A percentile compares a stretch with the other conserved stretches of the same genome.
Conservation (phyloP, 2,113 vertebrate genomes). For the Hippoglossus stenolepis region DNA sequence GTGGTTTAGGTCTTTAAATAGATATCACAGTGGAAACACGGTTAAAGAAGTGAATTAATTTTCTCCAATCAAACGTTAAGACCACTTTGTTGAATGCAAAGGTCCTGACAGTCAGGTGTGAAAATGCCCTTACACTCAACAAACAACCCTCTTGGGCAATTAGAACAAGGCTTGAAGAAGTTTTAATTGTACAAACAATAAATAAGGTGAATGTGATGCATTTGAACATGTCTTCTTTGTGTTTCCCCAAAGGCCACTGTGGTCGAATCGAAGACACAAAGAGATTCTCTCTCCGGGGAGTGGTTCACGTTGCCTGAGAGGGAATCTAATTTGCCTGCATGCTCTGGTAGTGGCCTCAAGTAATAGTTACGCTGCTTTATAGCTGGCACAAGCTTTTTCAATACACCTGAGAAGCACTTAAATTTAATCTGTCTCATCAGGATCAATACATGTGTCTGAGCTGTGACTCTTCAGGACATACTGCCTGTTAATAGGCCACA, state of each 20-base stretch:
- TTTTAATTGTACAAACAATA: constrained; percentile 17
- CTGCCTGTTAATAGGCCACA: constrained; percentile 58
- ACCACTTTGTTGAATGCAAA: too few relatives aligned
- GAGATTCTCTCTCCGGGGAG: constrained; percentile 21
- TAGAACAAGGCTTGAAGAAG: constrained; percentile 15
- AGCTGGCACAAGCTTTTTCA: constrained; percentile 61
- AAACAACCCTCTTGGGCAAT: constrained; percentile 21
- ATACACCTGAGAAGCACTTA: constrained; percentile 73
- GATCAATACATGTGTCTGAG: constrained; percentile 75
- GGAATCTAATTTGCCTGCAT: constrained; percentile 61
- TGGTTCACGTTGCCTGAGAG: constrained; percentile 39
- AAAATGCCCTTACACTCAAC: background rate
- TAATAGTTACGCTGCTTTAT: constrained; percentile 61
- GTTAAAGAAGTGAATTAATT: too few relatives aligned
- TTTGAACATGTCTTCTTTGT: constrained; percentile 1
- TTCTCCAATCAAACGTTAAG: too few relatives aligned
- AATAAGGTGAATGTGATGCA: constrained; percentile 34
- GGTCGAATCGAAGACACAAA: constrained; percentile 36
- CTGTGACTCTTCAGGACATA: constrained; percentile 60
- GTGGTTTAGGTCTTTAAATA: too few relatives aligned
- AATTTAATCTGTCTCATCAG: constrained; percentile 72
- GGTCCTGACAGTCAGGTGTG: too few relatives aligned
- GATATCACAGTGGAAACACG: too few relatives aligned
- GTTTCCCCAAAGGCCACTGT: background rate
- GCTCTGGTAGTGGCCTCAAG: constrained; percentile 46